These are phyloP conservation scores for Chaetodon trifasciatus DNA, from an alignment of 2,797 vertebrate genomes.

Conservation along the genomic window DNA sequence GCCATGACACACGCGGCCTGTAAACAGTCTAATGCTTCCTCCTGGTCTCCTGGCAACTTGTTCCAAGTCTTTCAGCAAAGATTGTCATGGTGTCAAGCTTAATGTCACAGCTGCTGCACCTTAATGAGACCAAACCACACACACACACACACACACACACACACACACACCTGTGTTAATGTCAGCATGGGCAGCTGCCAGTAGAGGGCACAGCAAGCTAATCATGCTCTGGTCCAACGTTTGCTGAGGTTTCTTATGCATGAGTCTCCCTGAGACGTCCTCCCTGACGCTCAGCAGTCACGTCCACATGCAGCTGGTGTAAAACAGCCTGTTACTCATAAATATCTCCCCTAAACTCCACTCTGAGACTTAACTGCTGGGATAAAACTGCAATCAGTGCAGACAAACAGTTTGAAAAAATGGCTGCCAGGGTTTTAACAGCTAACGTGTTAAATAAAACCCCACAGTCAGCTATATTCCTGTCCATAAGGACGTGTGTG, in stretches of 20 bases:
- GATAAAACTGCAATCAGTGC: background rate
- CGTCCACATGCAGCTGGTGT: constrained; percentile 39
- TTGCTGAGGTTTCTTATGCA: constrained; percentile 14
- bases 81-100: constrained; percentile 47
- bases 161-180: background rate
- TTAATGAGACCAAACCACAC: constrained; percentile 39
- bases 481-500: background rate
- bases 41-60: constrained; percentile 18
- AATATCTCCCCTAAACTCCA: background rate
- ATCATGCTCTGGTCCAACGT: constrained; percentile 3
- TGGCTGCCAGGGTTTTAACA: background rate
- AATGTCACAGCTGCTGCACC: constrained; percentile 52
- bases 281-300: constrained; percentile 11
- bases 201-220: constrained; percentile 33
- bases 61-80: constrained; percentile 3
- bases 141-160: constrained; percentile 11
- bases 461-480: background rate
- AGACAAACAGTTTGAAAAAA: background rate
- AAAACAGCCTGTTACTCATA: background rate
- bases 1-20: constrained; percentile 3
- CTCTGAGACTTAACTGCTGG: too few relatives aligned
- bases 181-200: constrained; percentile 15
- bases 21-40: constrained; percentile 23
- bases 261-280: constrained; percentile 10
- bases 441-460: background rate